Evolutionary conservation across 2,888 invertebrate genomes (phyloP), one percentile per base, ranked within the genome.

Genomic region (Petrophora chlorosata): DNA sequence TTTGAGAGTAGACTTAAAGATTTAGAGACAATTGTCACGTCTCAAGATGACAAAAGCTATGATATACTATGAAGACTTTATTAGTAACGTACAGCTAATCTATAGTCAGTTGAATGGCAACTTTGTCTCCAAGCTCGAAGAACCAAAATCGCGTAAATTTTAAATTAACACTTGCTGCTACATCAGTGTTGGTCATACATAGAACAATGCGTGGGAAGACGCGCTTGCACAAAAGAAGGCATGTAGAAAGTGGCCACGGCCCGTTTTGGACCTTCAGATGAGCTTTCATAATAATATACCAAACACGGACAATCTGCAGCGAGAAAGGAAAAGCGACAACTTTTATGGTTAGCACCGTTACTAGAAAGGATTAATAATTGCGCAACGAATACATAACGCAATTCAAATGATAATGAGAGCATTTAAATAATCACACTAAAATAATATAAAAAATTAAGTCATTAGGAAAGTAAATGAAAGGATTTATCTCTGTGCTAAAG

Each of bases 121-220:
- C 34, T 22, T n/a, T 23, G 9, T 13, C 13, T n/a, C 34, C 5
- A 34, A n/a, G 14, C 10, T 2, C 3, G 5, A 30, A 3, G 25
- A 14, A 7, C 12, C 22, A 29, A 14, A 29, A 19, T 17, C 1
- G 13, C 3, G n/a, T 52, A 50, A 17, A 29, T 38, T 33, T 38
- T 41, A 17, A 13, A 35, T 59, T 56, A 55, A 53, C 51, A 53
- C 48, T 54, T 53, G 48, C 48, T 41, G 13, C 45, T 40, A 50
- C 44, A 50, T 45, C 34, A 12, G 5, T 26, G 57, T 57, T 58
- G 67, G 63, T 55, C 62, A 54, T 58, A 59, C 62, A 64, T 61
- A 73, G 70, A 72, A 79, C 74, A 75, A 75, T 73, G 82, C 78
- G 84, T 85, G 83, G 85, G 85, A 83, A 79, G 77, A 70, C 53